Percentiles rank a stretch among this genome's conserved stretches.
These are phyloP conservation scores for Leptopilina myrica DNA, from an alignment of 2,888 invertebrate genomes.

Conservation along the genomic window DNA sequence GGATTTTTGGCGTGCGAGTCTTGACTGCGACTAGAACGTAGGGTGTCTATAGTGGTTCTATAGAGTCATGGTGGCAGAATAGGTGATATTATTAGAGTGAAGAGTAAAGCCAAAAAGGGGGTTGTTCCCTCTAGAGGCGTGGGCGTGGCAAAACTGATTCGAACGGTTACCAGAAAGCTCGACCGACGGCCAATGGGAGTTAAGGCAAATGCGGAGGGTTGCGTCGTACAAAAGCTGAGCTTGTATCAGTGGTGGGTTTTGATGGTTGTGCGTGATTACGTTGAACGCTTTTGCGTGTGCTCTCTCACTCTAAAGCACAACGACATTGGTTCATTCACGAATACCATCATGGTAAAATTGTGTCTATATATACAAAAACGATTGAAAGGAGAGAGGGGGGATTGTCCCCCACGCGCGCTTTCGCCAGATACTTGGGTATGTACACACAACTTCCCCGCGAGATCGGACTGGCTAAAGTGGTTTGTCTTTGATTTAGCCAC, in stretches of 20 bases:
- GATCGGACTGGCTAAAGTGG: conserved; percentile 73
- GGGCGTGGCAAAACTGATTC: conserved; percentile 63
- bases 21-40: conserved; percentile 61
- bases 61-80: conserved; percentile 73
- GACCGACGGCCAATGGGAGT: conserved; percentile 60
- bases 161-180: conserved; percentile 64
- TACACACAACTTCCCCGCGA: conserved; percentile 64
- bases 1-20: not conserved
- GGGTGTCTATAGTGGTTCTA: conserved; percentile 61
- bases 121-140: conserved; percentile 63
- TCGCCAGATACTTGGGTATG: conserved; percentile 67
- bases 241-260: conserved; percentile 41
- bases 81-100: conserved; percentile 71
- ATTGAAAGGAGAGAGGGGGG: conserved; percentile 16
- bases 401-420: conserved; percentile 59
- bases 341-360: not conserved
- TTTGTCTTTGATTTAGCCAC: conserved; percentile 76
- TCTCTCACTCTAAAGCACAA: conserved; percentile 15
- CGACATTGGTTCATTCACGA: not conserved
- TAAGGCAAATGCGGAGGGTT: conserved; percentile 49
- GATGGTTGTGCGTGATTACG: conserved; percentile 51
- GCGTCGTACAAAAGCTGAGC: conserved; percentile 28
- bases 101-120: conserved; percentile 55
- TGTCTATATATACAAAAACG: conserved; percentile 37
- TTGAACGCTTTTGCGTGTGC: conserved; percentile 23